Evolutionary conservation across 2,797 vertebrate genomes (phyloP).

Genomic region (Orestias chungarensis): DNA sequence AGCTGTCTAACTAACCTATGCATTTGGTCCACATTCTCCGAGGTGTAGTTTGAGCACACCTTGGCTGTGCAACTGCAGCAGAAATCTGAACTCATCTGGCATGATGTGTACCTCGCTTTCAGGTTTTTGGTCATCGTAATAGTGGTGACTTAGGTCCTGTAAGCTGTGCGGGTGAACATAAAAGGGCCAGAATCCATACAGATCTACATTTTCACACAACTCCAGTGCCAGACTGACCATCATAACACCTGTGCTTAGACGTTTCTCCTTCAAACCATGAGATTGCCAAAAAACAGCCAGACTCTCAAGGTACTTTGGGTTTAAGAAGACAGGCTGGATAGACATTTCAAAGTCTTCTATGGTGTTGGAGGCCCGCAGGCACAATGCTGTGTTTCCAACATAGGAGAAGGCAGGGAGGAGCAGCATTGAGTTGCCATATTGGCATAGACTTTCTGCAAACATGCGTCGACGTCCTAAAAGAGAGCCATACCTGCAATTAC

Average conservation of each 20-base stretch:
- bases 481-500: neutral
- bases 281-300: conserved; percentile 87
- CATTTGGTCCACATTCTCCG: conserved; percentile 70
- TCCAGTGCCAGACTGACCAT: neutral
- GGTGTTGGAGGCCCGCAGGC: neutral
- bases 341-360: neutral
- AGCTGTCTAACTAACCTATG: neutral
- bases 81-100: conserved; percentile 87
- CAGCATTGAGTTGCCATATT: neutral
- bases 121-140: conserved; percentile 79
- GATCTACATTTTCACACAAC: neutral
- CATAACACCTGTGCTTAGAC: neutral
- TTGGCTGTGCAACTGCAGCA: conserved; percentile 85
- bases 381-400: neutral
- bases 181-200: neutral
- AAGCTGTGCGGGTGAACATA: neutral
- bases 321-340: neutral
- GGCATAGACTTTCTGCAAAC: neutral
- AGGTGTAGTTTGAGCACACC: conserved; percentile 89
- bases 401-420: neutral
- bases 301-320: conserved; percentile 80
- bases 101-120: conserved; percentile 87
- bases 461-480: neutral
- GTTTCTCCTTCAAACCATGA: conserved; percentile 78
- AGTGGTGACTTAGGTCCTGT: conserved; percentile 80